phyloP scores from a whole-genome alignment of 37 sponge, comb jelly and placozoan genomes.

The Halisarca cf. caerulea region DNA sequence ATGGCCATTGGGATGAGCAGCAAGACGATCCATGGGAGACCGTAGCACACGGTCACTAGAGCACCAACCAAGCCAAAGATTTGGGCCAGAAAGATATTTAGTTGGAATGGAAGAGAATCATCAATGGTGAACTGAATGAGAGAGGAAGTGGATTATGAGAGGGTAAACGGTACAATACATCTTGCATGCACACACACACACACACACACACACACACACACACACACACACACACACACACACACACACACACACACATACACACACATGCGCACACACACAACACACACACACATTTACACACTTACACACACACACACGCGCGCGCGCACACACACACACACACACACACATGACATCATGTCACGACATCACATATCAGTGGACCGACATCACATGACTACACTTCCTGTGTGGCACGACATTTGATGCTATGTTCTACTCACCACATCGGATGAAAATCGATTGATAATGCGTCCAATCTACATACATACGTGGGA shows the following conservation, averaged over 20 bases:
- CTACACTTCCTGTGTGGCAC: neutral
- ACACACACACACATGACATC: too few species aligned
- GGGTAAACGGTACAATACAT: neutral
- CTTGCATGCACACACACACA: too few species aligned
- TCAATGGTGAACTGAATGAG: constrained; percentile 87
- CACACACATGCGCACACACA: too few species aligned
- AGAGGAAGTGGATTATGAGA: neutral
- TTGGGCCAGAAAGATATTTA: constrained; percentile 95
- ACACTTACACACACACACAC: too few species aligned
- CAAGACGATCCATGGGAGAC: constrained; percentile 86
- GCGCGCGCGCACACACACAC: too few species aligned
- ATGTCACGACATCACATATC: too few species aligned
- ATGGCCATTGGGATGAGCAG: constrained; percentile 81
- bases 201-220: too few species aligned
- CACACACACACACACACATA: too few species aligned
- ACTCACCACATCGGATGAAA: constrained; percentile 92
- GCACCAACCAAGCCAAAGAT: constrained; percentile 87
- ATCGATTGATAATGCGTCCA: constrained; percentile 85
- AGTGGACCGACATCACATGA: neutral
- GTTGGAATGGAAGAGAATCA: constrained; percentile 90
- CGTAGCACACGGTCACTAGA: constrained; percentile 87
- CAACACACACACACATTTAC: too few species aligned
- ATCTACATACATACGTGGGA: constrained; percentile 54
- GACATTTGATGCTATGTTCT: neutral
- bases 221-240: too few species aligned